A percentile compares a stretch with the other conserved stretches of the same genome.
phyloP scores from a whole-genome alignment of 2,797 vertebrate species.

The Molossus alvarezi region DNA sequence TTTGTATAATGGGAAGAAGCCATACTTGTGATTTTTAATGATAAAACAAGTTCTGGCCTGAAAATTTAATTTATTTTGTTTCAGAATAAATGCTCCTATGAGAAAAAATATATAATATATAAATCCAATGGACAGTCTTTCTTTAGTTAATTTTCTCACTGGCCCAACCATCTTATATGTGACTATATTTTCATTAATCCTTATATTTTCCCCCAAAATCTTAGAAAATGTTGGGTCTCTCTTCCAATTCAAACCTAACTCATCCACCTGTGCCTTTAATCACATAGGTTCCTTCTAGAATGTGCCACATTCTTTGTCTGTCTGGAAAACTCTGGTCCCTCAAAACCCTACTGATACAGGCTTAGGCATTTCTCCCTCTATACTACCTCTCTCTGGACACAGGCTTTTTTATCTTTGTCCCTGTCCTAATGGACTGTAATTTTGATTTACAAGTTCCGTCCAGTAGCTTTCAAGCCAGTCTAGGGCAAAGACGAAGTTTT shows the following conservation, averaged over 20 bases:
- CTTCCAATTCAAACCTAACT: background rate
- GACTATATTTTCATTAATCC: background rate
- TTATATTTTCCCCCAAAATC: background rate
- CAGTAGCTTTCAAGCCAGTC: background rate
- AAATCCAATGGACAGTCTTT: background rate
- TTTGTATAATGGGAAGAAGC: background rate
- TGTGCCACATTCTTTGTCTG: background rate
- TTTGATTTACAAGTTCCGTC: conserved; percentile 2
- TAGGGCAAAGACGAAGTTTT: background rate
- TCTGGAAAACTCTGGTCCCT: conserved; percentile 1
- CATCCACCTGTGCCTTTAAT: background rate
- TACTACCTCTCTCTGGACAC: background rate
- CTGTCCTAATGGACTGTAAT: background rate
- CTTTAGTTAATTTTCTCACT: conserved; percentile 13
- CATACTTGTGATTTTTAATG: background rate
- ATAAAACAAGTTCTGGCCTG: background rate
- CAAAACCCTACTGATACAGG: background rate
- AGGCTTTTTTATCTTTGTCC: conserved; percentile 23
- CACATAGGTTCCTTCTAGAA: background rate
- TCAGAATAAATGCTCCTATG: background rate
- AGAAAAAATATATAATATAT: background rate
- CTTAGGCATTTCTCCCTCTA: background rate
- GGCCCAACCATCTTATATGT: background rate
- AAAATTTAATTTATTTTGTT: background rate
- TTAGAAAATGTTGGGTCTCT: background rate